Conservation (phyloP, 2,888 invertebrate species). For the Sminthurides aquaticus region DNA sequence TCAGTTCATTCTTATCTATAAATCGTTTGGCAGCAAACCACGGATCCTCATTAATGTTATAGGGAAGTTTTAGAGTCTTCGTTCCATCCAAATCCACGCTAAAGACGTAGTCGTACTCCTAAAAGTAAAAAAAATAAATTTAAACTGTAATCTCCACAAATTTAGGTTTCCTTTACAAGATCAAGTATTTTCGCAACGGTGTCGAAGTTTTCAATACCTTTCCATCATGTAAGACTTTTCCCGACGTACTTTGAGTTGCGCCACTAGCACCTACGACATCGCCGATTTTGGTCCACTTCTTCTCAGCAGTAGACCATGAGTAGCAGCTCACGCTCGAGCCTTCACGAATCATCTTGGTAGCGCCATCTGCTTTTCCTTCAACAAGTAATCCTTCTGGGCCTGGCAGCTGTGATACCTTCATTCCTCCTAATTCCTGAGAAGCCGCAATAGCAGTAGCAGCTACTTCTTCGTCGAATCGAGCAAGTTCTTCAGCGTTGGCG, state of each 20-base stretch:
- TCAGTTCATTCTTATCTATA: conserved; percentile 73
- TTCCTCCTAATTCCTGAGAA: conserved; percentile 70
- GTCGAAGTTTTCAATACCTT: conserved; percentile 53
- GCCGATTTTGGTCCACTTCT: conserved; percentile 76
- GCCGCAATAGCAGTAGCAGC: conserved; percentile 56
- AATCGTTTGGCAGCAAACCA: conserved; percentile 86
- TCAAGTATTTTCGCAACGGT: conserved; percentile 32
- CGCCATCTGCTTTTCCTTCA: conserved; percentile 73
- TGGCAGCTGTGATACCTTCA: conserved; percentile 79
- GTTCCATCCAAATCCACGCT: conserved; percentile 91
- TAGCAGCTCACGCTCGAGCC: conserved; percentile 67
- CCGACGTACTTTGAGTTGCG: conserved; percentile 58
- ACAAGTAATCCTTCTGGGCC: conserved; percentile 67
- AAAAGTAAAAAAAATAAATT: conserved; percentile 6
- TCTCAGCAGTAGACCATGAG: conserved; percentile 60
- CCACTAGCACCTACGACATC: conserved; percentile 76
- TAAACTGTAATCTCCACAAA: not conserved
- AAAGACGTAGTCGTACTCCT: conserved; percentile 90
- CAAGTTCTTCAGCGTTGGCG: conserved; percentile 58
- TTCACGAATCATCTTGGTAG: conserved; percentile 73
- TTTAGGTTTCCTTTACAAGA: not conserved
- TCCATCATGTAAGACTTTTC: conserved; percentile 74
- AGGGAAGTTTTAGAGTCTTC: conserved; percentile 78
- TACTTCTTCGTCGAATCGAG: conserved; percentile 67
- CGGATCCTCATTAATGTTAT: conserved; percentile 82